Evolutionary conservation across 2,888 invertebrate species (phyloP), one percentile per base, ranked within the genome.

Genomic region (Troides aeacus): DNA sequence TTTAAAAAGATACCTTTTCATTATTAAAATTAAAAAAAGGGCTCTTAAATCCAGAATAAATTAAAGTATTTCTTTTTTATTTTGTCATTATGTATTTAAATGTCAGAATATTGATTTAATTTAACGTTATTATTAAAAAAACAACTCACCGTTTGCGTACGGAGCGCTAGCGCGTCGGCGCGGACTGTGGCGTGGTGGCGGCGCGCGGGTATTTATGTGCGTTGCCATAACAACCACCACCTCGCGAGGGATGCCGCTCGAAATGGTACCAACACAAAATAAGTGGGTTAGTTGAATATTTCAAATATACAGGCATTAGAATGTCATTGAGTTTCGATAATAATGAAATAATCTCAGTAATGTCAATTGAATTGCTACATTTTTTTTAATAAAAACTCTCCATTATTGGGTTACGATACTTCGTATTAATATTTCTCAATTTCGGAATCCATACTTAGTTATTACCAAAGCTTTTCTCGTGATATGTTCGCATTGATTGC

Each of bases 141-240:
- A 71, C 68, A 81, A 90, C 91, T 92, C 90, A 92, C 92, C 91
- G 90, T 81, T 80, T 84, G 81, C 87, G 89, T 88, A 85, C 86
- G 83, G 78, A 81, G 83, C 86, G 87, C 87, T 82, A 78, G 85
- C 83, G 83, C 77, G 83, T 79, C 73, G 81, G 78, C 86, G 85
- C 86, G 84, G 74, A 91, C 90, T 92, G 90, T 81, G 81, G 68
- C 66, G 72, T 56, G 68, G 24, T 72, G 78, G 76, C 75, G 73
- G 64, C 36, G 80, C 83, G 77, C 81, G 74, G 75, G 81, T 84
- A 86, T 91, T 82, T 91, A 91, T 88, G 81, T 66, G 74, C 78
- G 79, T 81, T 78, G 74, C 75, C 72, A 81, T 79, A 75, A 75
- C 79, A 83, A 83, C 87, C 84, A 84, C 86, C 86, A 81, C 84